Evolutionary conservation across 2,797 vertebrate genomes (phyloP), one percentile per base, ranked within the genome.

Genomic region (Pipistrellus nathusii): DNA sequence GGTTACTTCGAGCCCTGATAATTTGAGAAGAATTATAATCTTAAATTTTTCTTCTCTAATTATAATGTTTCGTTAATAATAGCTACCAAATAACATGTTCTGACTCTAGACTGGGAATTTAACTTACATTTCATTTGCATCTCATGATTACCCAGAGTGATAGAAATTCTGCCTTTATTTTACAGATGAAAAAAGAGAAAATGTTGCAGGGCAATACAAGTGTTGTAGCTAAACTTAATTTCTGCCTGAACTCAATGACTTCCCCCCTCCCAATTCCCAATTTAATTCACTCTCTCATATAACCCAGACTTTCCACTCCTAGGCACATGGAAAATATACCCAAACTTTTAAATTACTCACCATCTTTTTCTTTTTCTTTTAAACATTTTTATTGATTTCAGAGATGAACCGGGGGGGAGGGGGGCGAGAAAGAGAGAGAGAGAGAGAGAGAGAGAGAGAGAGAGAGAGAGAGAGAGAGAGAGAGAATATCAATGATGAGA

Each of bases 1-100:
- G 35, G 35, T 81, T 89, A 38, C 21, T 93, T 46, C 81, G 35
- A 95, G 68, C 18, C 91, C 21, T 69, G 32, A 44, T 73, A 85
- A 92, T 96, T 81, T 85, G 68, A 87, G n/a, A 77, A 86, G 27
- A 73, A 44, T 68, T 71, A 55, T 51, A 30, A 75, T 64, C 23
- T 81, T 77, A 90, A 94, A 88, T 64, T 77, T 44, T 80, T 88
- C 27, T n/a, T 59, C 23, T n/a, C n/a, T 57, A 11, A 82, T 69
- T 46, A 4, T 44, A 75, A 35, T 84, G 15, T 44, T 81, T n/a
- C 2, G 73, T 85, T 76, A 78, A 72, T 53, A 53, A 57, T 53
- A 78, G 6, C 38, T 88, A 90, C 8, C 13, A 85, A 95, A 83
- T 76, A 83, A 88, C 20, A 35, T 73, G 25, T 84, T 23, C 23